Evolutionary conservation across 2,113 vertebrate species (phyloP).

Genomic region (Podiceps cristatus): DNA sequence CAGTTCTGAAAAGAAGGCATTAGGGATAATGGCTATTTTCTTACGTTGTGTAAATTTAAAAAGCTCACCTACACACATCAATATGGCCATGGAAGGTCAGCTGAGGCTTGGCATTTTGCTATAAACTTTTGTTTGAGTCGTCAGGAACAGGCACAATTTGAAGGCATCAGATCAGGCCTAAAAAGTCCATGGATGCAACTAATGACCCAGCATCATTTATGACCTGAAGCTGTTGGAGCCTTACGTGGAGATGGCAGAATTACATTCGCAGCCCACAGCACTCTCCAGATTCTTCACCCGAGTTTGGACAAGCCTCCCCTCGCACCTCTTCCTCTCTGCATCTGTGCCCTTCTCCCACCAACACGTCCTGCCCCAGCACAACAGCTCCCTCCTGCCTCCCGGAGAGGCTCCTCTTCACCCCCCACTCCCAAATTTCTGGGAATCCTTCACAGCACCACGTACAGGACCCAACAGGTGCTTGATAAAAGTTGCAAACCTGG

Average conservation of each 20-base stretch:
- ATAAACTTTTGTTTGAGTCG: background rate
- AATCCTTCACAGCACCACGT: background rate
- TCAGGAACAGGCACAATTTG: background rate
- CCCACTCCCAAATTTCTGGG: background rate
- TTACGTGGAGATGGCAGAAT: fast-evolving
- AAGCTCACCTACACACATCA: background rate
- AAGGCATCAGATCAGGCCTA: background rate
- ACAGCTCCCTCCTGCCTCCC: fast-evolving
- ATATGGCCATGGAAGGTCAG: background rate
- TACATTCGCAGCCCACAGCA: background rate
- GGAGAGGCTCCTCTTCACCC: background rate
- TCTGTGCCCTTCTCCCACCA: background rate
- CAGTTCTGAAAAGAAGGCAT: background rate
- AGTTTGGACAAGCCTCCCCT: background rate
- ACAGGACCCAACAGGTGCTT: background rate
- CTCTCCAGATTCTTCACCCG: fast-evolving
- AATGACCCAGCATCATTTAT: background rate
- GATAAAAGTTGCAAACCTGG: background rate
- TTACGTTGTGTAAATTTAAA: fast-evolving
- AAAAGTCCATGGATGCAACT: background rate
- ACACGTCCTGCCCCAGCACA: background rate
- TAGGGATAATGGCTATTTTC: background rate
- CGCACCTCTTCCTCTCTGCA: fast-evolving
- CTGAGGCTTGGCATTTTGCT: background rate
- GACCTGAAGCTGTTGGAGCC: background rate